These are phyloP conservation scores for Eupithecia subumbrata DNA, from an alignment of 2,888 invertebrate species.

Conservation along the genomic window DNA sequence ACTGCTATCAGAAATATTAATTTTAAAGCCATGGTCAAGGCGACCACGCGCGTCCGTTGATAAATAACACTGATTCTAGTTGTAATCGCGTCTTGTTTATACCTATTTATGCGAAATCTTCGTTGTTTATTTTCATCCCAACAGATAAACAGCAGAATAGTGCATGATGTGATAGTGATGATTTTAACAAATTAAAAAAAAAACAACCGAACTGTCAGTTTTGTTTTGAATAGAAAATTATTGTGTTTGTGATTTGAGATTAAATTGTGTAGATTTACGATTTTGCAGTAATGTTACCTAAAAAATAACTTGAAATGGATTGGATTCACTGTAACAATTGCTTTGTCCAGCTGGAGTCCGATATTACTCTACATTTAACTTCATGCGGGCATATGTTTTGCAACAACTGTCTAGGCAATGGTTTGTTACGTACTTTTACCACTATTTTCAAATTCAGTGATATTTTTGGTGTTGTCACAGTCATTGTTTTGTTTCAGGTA, in stretches of 20 bases:
- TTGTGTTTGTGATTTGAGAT: constrained; percentile 6
- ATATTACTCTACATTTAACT: constrained; percentile 75
- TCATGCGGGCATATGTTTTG: constrained; percentile 84
- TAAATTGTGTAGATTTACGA: constrained; percentile 15
- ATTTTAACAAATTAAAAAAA: neutral
- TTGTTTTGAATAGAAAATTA: neutral
- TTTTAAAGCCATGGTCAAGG: constrained; percentile 76
- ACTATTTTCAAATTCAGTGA: neutral
- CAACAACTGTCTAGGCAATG: constrained; percentile 74
- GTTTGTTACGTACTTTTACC: constrained; percentile 51
- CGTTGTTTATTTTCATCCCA: constrained; percentile 21
- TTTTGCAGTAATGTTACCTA: constrained; percentile 28
- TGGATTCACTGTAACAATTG: constrained; percentile 83
- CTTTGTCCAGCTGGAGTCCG: constrained; percentile 75
- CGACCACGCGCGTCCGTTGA: constrained; percentile 65
- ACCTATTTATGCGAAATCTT: constrained; percentile 51
- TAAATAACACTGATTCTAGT: constrained; percentile 58
- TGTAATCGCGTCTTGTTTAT: constrained; percentile 63
- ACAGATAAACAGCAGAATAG: neutral
- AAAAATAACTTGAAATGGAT: constrained; percentile 64
- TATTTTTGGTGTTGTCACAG: neutral
- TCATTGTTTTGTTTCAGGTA: constrained; percentile 57
- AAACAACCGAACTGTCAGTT: constrained; percentile 10
- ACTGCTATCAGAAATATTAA: constrained; percentile 64
- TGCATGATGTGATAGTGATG: too few species aligned